These are phyloP conservation scores for Potamilus streckersoni DNA, from an alignment of 1,140 invertebrate species.

Conservation along the genomic window DNA sequence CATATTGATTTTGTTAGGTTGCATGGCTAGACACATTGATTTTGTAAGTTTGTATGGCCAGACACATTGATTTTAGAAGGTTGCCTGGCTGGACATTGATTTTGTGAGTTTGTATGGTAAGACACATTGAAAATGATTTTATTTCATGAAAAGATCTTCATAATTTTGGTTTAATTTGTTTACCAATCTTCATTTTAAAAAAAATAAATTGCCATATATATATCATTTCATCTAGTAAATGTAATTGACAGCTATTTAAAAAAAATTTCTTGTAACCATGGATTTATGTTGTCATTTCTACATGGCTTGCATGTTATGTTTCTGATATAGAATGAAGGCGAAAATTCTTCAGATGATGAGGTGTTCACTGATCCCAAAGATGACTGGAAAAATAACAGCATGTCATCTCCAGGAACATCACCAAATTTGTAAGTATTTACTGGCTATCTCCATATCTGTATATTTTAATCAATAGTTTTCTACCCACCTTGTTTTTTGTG, in stretches of 20 bases:
- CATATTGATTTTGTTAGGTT: too few relatives aligned
- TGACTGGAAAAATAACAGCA: slow-evolving; percentile 56
- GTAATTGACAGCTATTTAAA: background rate
- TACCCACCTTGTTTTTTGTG: background rate
- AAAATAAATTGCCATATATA: too few relatives aligned
- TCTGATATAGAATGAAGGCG: slow-evolving; percentile 51
- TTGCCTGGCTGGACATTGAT: too few relatives aligned
- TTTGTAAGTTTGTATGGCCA: too few relatives aligned
- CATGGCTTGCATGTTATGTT: background rate
- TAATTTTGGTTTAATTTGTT: too few relatives aligned
- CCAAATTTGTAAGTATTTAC: slow-evolving; percentile 35
- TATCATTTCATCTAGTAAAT: background rate
- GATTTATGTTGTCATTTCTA: background rate
- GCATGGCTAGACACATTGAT: too few relatives aligned
- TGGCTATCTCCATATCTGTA: background rate
- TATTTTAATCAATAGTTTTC: background rate
- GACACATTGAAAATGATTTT: too few relatives aligned
- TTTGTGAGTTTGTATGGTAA: too few relatives aligned
- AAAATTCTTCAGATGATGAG: slow-evolving; percentile 55
- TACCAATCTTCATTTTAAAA: too few relatives aligned
- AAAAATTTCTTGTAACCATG: background rate
- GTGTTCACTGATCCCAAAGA: slow-evolving; percentile 64
- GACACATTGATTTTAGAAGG: too few relatives aligned
- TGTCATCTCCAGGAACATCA: slow-evolving; percentile 28
- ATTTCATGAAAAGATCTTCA: too few relatives aligned